A percentile compares a stretch with the other conserved stretches of the same genome.
Evolutionary conservation across 2,797 vertebrate genomes (phyloP).

Genomic region (Hemibagrus guttatus): DNA sequence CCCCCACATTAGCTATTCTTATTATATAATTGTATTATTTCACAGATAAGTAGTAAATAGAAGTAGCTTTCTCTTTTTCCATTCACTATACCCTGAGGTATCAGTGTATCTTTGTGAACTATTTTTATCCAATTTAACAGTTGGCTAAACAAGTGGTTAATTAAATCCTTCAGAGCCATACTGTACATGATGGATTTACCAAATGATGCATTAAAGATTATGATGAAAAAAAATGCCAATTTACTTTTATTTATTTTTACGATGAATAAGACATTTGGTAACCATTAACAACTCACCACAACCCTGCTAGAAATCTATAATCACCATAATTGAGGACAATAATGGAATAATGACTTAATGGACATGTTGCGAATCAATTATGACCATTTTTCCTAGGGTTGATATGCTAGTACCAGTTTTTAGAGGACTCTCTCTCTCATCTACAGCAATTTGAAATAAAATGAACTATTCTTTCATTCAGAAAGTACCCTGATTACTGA

Average conservation of each 20-base stretch:
- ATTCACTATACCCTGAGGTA: neutral
- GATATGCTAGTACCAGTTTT: neutral
- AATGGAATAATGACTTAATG: neutral
- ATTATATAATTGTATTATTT: neutral
- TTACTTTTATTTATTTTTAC: neutral
- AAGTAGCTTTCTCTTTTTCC: neutral
- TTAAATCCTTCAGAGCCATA: neutral
- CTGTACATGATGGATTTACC: neutral
- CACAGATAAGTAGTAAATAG: neutral
- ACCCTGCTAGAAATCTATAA: neutral
- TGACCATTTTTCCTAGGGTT: neutral
- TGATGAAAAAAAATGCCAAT: neutral
- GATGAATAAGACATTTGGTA: neutral
- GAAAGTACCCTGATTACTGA: neutral
- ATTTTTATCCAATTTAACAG: neutral
- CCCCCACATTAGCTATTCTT: too few relatives aligned
- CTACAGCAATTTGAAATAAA: conserved; percentile 8
- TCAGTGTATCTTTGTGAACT: neutral
- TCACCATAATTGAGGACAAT: neutral
- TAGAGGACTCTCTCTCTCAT: neutral
- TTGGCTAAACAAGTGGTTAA: neutral
- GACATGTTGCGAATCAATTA: neutral
- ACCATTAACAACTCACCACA: neutral
- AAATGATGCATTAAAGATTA: neutral
- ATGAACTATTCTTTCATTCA: neutral